Evolutionary conservation across 2,888 invertebrate genomes (phyloP).

Genomic region (Yponomeuta cagnagella): DNA sequence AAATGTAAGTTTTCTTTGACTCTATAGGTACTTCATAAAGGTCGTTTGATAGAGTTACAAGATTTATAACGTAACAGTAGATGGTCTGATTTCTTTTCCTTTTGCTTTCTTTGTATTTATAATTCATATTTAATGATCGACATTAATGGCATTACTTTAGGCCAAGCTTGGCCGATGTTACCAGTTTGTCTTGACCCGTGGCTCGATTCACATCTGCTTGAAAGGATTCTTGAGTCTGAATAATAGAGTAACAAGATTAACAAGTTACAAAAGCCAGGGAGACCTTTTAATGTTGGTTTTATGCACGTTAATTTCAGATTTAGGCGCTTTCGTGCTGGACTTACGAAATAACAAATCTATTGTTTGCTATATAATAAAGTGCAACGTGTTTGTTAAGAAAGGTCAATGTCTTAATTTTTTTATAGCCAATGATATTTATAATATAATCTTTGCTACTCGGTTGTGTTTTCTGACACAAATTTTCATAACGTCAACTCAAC

Average conservation of each 20-base stretch:
- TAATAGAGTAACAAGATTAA: background rate
- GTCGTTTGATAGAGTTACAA: slow-evolving; percentile 33
- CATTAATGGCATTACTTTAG: slow-evolving; percentile 68
- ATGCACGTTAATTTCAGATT: slow-evolving; percentile 72
- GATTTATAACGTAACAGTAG: slow-evolving; percentile 69
- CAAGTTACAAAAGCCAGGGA: slow-evolving; percentile 9
- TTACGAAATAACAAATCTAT: slow-evolving; percentile 61
- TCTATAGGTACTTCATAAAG: slow-evolving; percentile 21
- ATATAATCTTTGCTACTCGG: background rate
- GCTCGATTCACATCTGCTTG: slow-evolving; percentile 28
- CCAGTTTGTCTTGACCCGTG: slow-evolving; percentile 40
- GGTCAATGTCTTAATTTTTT: slow-evolving; percentile 44
- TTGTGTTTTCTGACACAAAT: background rate
- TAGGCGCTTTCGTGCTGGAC: slow-evolving; percentile 64
- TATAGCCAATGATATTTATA: slow-evolving; percentile 36
- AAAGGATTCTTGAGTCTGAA: slow-evolving; percentile 18
- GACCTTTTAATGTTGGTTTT: slow-evolving; percentile 39
- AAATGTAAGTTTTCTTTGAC: no score
- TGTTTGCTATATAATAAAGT: slow-evolving; percentile 57
- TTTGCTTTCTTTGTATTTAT: slow-evolving; percentile 71
- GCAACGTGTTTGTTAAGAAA: slow-evolving; percentile 54
- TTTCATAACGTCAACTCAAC: background rate
- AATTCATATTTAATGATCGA: slow-evolving; percentile 75
- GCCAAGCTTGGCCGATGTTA: slow-evolving; percentile 37
- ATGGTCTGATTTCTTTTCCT: slow-evolving; percentile 67